phyloP scores from a whole-genome alignment of 2,888 invertebrate species.

The Cetonia aurata region DNA sequence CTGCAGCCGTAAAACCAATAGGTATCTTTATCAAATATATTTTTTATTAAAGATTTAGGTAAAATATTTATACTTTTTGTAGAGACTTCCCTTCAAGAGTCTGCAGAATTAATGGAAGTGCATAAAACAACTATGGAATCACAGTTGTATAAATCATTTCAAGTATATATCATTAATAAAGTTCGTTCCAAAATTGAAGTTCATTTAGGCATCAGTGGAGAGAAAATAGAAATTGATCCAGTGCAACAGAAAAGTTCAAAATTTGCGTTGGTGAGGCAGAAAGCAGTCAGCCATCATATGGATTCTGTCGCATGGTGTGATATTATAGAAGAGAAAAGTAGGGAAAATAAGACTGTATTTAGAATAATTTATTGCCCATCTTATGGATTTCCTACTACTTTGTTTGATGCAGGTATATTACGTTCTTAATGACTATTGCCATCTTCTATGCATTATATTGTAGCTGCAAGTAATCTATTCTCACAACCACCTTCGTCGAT shows the following conservation, averaged over 20 bases:
- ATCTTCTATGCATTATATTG: slow-evolving; percentile 2
- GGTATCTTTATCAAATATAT: background rate
- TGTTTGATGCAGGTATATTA: slow-evolving; percentile 26
- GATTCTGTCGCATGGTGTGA: slow-evolving; percentile 91
- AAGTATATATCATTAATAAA: slow-evolving; percentile 83
- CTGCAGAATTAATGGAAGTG: slow-evolving; percentile 74
- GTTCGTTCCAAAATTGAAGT: slow-evolving; percentile 86
- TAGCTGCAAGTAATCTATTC: slow-evolving; percentile 16
- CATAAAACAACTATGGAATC: slow-evolving; percentile 88
- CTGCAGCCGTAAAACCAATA: background rate
- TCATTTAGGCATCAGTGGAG: slow-evolving; percentile 88
- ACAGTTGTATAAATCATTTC: slow-evolving; percentile 86
- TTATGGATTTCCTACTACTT: slow-evolving; percentile 51
- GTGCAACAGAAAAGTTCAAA: slow-evolving; percentile 76
- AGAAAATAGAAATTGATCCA: slow-evolving; percentile 92
- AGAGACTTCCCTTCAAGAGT: slow-evolving; percentile 57
- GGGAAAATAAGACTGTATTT: slow-evolving; percentile 75
- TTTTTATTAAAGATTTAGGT: background rate
- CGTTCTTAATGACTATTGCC: background rate
- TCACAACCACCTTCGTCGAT: slow-evolving; percentile 64
- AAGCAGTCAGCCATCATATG: slow-evolving; percentile 87
- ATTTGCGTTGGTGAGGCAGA: slow-evolving; percentile 72
- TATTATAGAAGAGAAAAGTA: slow-evolving; percentile 79
- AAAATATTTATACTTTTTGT: background rate
- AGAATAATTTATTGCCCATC: slow-evolving; percentile 77